A percentile compares a stretch with the other conserved stretches of the same genome.
Evolutionary conservation across 2,113 vertebrate species (phyloP).

Genomic region (Eudyptes chrysolophus): DNA sequence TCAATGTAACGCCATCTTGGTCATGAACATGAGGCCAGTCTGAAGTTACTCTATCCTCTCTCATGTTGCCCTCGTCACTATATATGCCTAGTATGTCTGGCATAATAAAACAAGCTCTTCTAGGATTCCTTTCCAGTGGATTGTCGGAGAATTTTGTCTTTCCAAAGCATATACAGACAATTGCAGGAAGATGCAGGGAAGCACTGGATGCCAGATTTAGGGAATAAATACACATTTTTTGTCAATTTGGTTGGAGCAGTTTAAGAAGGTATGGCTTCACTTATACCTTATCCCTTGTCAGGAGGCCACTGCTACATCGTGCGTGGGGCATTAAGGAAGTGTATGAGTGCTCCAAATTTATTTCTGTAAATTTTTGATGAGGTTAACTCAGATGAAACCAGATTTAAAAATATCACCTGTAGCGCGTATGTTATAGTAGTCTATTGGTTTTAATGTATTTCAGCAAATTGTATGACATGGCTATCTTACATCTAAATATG

Average conservation of each 20-base stretch:
- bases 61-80: not conserved
- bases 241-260: fast-evolving
- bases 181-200: not conserved
- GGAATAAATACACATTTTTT: not conserved
- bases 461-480: too few species aligned
- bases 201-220: not conserved
- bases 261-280: not conserved
- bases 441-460: not conserved
- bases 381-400: not conserved
- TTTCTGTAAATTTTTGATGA: not conserved
- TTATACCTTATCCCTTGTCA: too few species aligned
- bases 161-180: not conserved
- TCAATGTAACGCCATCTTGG: not conserved
- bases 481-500: not conserved
- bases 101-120: not conserved
- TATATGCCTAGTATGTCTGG: not conserved
- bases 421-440: not conserved
- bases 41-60: not conserved
- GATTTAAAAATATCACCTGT: too few species aligned
- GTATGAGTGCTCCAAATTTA: not conserved
- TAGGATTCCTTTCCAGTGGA: not conserved
- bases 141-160: not conserved
- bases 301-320: not conserved
- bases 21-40: not conserved
- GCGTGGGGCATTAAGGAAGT: too few species aligned